A percentile compares a stretch with the other conserved stretches of the same genome.
These are phyloP conservation scores for Petromus typicus DNA, from an alignment of 2,113 vertebrate genomes.

Conservation along the genomic window DNA sequence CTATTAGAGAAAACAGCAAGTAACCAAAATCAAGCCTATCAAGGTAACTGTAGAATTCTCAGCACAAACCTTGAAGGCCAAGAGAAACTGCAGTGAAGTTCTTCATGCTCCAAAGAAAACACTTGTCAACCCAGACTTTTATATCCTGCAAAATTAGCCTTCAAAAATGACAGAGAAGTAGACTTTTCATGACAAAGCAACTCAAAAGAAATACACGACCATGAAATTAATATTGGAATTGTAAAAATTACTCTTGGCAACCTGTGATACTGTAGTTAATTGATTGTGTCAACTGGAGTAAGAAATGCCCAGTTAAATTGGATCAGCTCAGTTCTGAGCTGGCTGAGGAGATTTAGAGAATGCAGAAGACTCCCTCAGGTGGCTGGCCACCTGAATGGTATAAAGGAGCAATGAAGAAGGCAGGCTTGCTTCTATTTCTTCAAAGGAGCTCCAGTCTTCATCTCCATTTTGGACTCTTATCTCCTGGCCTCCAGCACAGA, in stretches of 20 bases:
- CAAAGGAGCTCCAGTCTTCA: neutral
- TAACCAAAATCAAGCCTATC: neutral
- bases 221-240: neutral
- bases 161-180: neutral
- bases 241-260: neutral
- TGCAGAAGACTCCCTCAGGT: neutral
- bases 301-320: neutral
- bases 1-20: neutral
- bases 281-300: neutral
- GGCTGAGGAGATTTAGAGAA: neutral
- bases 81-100: neutral
- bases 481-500: neutral
- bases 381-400: neutral
- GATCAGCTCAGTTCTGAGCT: neutral
- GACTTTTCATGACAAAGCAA: neutral
- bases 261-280: neutral
- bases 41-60: neutral
- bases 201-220: neutral
- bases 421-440: neutral
- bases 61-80: neutral
- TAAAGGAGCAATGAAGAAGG: neutral
- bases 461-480: neutral
- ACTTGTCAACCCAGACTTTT: neutral
- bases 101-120: neutral
- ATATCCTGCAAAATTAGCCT: neutral